Percentiles rank a stretch among this genome's conserved stretches.
These are phyloP conservation scores for Atta cephalotes DNA, from an alignment of 1,140 invertebrate genomes.

Conservation along the genomic window DNA sequence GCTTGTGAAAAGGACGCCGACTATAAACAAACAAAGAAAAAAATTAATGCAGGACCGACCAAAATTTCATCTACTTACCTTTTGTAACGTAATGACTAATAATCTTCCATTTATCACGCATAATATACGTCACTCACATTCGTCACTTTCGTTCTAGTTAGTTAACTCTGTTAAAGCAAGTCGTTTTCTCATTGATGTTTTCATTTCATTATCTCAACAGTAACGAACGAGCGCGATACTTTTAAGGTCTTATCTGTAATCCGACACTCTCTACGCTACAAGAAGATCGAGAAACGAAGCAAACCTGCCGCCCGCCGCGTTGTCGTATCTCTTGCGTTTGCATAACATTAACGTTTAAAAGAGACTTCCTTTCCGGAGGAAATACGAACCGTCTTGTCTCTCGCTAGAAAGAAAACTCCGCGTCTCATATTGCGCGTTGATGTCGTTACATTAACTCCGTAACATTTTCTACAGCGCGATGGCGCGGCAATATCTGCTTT, in stretches of 20 bases:
- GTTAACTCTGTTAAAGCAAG: not conserved
- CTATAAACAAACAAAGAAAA: not conserved
- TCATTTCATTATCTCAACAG: conserved; percentile 54
- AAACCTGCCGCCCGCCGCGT: not conserved
- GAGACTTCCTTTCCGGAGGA: conserved; percentile 42
- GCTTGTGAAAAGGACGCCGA: not conserved
- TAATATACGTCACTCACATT: not conserved
- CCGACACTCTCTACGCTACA: conserved; percentile 17
- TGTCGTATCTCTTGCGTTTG: conserved; percentile 43
- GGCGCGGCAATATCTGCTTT: not conserved
- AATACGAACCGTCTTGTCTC: conserved; percentile 46
- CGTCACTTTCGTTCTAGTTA: not conserved
- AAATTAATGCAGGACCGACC: not conserved
- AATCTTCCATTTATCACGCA: not conserved
- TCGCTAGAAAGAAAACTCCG: conserved; percentile 38
- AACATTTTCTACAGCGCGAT: not conserved
- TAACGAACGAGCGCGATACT: conserved; percentile 40
- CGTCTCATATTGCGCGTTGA: conserved; percentile 44
- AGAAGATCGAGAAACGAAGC: conserved; percentile 44
- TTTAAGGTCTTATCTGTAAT: conserved; percentile 44
- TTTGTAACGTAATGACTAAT: conserved; percentile 5
- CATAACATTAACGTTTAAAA: conserved; percentile 61
- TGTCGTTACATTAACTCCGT: conserved; percentile 33
- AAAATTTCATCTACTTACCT: not conserved
- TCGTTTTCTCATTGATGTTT: conserved; percentile 55